Conservation (phyloP, 2,888 invertebrate species). For the Drosophila paranaensis region DNA sequence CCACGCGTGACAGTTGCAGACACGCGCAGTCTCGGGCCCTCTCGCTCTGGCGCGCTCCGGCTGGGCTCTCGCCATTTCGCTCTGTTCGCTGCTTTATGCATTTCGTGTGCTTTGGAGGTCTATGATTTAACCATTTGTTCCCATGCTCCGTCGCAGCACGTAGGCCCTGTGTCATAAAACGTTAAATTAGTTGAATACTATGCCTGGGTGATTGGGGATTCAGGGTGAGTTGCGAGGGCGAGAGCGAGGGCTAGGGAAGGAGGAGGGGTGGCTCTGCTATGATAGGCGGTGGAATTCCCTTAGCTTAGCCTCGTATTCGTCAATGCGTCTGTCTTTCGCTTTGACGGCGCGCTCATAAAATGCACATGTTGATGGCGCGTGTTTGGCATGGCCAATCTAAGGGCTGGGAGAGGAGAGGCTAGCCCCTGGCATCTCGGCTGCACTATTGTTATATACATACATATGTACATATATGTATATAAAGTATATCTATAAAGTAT, state of each 20-base stretch:
- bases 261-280: not conserved
- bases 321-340: conserved; percentile 41
- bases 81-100: not conserved
- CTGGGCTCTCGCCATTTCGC: not conserved
- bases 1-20: conserved; percentile 58
- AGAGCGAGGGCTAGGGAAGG: not conserved
- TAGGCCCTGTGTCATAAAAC: conserved; percentile 74
- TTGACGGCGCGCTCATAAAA: conserved; percentile 70
- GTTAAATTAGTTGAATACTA: conserved; percentile 76
- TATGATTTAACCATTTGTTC: conserved; percentile 75
- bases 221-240: not conserved
- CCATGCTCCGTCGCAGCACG: conserved; percentile 68
- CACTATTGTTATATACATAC: conserved; percentile 31
- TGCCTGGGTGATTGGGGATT: conserved; percentile 38
- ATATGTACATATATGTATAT: no score
- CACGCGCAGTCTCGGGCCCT: not conserved
- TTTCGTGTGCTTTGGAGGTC: conserved; percentile 35
- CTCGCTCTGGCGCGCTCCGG: not conserved
- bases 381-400: conserved; percentile 63
- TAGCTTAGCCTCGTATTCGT: conserved; percentile 55
- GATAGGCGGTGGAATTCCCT: conserved; percentile 53
- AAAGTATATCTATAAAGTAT: conserved; percentile 7
- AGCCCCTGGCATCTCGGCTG: conserved; percentile 23
- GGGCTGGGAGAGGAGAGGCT: not conserved
- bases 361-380: conserved; percentile 79